Conservation (phyloP, 2,113 vertebrate genomes). For the Cephalopterus ornatus region DNA sequence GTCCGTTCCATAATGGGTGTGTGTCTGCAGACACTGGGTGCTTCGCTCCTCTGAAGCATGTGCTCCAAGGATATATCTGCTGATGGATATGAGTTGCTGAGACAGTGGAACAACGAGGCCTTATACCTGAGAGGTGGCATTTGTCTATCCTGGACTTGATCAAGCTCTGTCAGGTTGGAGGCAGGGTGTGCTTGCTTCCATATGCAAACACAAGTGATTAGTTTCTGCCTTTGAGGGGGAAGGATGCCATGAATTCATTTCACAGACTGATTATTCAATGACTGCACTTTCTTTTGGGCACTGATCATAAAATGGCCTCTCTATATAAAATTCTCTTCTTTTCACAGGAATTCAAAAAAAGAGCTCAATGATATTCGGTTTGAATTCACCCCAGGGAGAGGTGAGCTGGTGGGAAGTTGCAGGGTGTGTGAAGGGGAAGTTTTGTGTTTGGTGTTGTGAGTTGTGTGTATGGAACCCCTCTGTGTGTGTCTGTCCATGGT, state of each 20-base stretch:
- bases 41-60: not conserved
- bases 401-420: slow-evolving; percentile 65
- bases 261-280: not conserved
- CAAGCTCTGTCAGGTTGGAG: not conserved
- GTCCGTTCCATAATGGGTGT: not conserved
- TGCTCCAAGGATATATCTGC: not conserved
- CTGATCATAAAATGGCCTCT: not conserved
- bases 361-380: slow-evolving; percentile 98
- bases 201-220: not conserved
- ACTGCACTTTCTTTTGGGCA: not conserved
- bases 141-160: rapidly evolving
- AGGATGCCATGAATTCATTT: not conserved
- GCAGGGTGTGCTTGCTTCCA: not conserved
- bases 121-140: not conserved
- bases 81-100: not conserved
- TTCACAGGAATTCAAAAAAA: slow-evolving; percentile 93
- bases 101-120: not conserved
- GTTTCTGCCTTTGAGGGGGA: not conserved
- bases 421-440: not conserved
- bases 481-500: not conserved
- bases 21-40: not conserved
- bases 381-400: slow-evolving; percentile 97
- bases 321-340: not conserved
- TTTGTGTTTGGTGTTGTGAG: not conserved
- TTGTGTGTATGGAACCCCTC: not conserved